Evolutionary conservation across 1,140 invertebrate genomes (phyloP).

Genomic region (Marisa cornuarietis): DNA sequence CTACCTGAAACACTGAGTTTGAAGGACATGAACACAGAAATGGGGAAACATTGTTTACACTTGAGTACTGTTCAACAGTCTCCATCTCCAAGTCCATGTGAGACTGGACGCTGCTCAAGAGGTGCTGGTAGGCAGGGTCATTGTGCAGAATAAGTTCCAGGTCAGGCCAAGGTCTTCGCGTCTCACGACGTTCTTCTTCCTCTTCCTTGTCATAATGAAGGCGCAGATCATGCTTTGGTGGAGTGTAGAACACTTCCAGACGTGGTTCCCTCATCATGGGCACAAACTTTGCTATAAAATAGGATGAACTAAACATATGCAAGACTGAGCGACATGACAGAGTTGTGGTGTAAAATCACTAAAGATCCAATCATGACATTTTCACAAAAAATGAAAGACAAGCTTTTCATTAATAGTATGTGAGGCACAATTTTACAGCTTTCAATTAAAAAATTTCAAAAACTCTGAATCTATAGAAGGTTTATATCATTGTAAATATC

Average conservation of each 20-base stretch:
- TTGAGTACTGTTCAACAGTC: conserved; percentile 51
- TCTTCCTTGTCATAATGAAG: conserved; percentile 61
- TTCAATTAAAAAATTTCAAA: not conserved
- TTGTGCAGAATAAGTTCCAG: conserved; percentile 60
- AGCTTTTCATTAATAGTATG: not conserved
- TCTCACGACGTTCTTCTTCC: conserved; percentile 45
- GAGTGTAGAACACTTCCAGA: conserved; percentile 60
- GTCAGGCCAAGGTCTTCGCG: conserved; percentile 56
- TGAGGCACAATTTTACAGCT: not conserved
- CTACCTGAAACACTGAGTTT: too few relatives aligned
- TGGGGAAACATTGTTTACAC: conserved; percentile 36
- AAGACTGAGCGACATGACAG: not conserved
- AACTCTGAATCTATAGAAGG: not conserved
- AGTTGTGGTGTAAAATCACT: too few relatives aligned
- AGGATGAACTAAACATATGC: conserved; percentile 14
- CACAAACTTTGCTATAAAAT: conserved; percentile 54
- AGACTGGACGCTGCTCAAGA: conserved; percentile 50
- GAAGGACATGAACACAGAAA: not conserved
- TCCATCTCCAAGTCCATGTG: conserved; percentile 57
- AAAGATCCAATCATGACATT: not conserved
- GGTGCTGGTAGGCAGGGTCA: conserved; percentile 58
- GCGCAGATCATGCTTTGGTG: conserved; percentile 59
- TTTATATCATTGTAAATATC: too few relatives aligned
- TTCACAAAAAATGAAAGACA: not conserved
- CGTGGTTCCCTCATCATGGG: conserved; percentile 60